phyloP scores from a whole-genome alignment of 2,888 invertebrate species.

The Odontocolon sp. region DNA sequence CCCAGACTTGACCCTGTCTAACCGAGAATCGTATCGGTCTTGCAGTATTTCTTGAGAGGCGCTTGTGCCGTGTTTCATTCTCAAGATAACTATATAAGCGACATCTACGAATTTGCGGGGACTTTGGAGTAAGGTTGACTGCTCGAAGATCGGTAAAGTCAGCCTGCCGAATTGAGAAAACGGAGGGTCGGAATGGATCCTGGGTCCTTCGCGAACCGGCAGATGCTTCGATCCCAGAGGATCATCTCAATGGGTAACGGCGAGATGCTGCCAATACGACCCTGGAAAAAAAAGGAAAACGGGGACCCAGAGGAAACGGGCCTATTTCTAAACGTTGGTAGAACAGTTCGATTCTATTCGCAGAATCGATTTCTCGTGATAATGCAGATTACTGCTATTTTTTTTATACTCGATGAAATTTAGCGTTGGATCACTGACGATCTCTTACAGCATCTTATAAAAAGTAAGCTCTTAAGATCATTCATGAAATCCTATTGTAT shows the following conservation, averaged over 20 bases:
- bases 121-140: neutral
- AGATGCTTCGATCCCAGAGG: conserved; percentile 40
- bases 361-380: conserved; percentile 7
- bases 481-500: no score
- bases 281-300: conserved; percentile 13
- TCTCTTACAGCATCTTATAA: no score
- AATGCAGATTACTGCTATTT: conserved; percentile 40
- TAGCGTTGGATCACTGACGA: no score
- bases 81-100: conserved; percentile 12
- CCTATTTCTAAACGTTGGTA: conserved; percentile 45
- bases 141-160: conserved; percentile 48
- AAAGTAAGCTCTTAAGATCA: no score
- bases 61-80: neutral
- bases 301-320: neutral
- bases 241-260: conserved; percentile 29
- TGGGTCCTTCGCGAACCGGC: conserved; percentile 49
- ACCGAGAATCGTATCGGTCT: conserved; percentile 27
- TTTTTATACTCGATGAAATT: neutral
- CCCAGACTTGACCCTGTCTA: conserved; percentile 55
- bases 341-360: conserved; percentile 26
- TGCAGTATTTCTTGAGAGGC: no score
- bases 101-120: conserved; percentile 50
- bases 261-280: conserved; percentile 1
- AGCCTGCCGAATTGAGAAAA: conserved; percentile 17
- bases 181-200: neutral